Evolutionary conservation across 1,140 invertebrate species (phyloP).

Genomic region (Saxidomus purpurata): DNA sequence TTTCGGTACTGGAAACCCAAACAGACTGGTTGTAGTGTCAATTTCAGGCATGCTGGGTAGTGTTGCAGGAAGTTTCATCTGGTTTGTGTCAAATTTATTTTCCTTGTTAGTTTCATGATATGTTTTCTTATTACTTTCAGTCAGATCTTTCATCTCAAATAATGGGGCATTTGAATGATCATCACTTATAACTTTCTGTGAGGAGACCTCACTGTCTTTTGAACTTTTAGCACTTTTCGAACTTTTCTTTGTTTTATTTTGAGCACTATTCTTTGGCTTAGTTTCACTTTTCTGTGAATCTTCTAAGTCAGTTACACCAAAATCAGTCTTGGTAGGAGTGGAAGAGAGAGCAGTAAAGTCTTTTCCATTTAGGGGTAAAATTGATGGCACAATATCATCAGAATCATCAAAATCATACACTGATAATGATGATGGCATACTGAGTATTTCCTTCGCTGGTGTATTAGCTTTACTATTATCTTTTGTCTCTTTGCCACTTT

Average conservation of each 20-base stretch:
- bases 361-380: constrained; percentile 67
- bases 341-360: constrained; percentile 58
- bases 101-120: constrained; percentile 33
- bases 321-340: constrained; percentile 54
- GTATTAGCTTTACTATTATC: constrained; percentile 3
- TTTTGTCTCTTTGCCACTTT: constrained; percentile 71
- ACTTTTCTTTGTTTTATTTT: constrained; percentile 60
- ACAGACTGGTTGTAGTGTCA: constrained; percentile 61
- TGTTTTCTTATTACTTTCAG: constrained; percentile 14
- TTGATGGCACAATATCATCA: constrained; percentile 71
- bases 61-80: constrained; percentile 14
- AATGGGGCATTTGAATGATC: background rate
- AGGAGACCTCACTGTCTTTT: constrained; percentile 23
- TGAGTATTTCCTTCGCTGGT: constrained; percentile 40
- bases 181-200: constrained; percentile 17
- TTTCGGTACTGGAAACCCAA: constrained; percentile 60
- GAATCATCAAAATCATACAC: constrained; percentile 80
- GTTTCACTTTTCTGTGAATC: constrained; percentile 30
- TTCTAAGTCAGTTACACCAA: constrained; percentile 29
- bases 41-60: constrained; percentile 58
- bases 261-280: constrained; percentile 66
- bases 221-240: constrained; percentile 58
- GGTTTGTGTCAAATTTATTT: constrained; percentile 5
- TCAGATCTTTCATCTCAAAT: constrained; percentile 35
- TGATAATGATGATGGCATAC: constrained; percentile 70